A percentile compares a stretch with the other conserved stretches of the same genome.
Conservation (phyloP, 92 coral and sea anemone species). For the Pocillopora meandrina region DNA sequence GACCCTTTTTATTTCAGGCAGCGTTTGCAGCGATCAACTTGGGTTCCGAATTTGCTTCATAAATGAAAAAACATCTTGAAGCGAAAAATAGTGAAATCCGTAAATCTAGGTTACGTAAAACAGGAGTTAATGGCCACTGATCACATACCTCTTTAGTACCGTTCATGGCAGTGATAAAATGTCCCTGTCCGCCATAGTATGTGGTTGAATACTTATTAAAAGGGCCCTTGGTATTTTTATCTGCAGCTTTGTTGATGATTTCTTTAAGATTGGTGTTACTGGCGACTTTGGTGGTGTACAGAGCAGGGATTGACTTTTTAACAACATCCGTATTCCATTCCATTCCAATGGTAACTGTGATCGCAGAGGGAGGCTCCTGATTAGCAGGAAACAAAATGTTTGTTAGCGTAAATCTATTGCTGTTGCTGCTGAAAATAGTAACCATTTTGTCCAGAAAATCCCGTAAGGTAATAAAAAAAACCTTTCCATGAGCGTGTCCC, state of each 20-base stretch:
- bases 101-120: no score
- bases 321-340: slow-evolving; percentile 16
- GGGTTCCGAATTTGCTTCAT: no score
- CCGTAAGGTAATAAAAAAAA: no score
- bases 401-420: no score
- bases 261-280: slow-evolving; percentile 9
- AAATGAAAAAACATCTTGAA: no score
- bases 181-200: slow-evolving; percentile 21
- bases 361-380: slow-evolving; percentile 23
- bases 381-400: not conserved
- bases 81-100: no score
- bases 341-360: slow-evolving; percentile 39
- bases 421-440: no score
- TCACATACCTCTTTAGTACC: slow-evolving; percentile 24
- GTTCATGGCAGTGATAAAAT: slow-evolving; percentile 21
- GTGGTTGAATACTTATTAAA: slow-evolving; percentile 22
- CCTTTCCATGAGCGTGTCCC: no score
- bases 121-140: not conserved
- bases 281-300: slow-evolving; percentile 21
- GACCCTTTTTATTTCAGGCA: no score
- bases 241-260: slow-evolving; percentile 28
- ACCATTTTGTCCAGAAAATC: no score
- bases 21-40: no score
- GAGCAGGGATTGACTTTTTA: slow-evolving; percentile 34
- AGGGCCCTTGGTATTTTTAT: slow-evolving; percentile 10